Percentiles rank a stretch among this genome's conserved stretches.
Conservation (phyloP, 2,888 invertebrate species). For the Steinernema scapterisci region DNA sequence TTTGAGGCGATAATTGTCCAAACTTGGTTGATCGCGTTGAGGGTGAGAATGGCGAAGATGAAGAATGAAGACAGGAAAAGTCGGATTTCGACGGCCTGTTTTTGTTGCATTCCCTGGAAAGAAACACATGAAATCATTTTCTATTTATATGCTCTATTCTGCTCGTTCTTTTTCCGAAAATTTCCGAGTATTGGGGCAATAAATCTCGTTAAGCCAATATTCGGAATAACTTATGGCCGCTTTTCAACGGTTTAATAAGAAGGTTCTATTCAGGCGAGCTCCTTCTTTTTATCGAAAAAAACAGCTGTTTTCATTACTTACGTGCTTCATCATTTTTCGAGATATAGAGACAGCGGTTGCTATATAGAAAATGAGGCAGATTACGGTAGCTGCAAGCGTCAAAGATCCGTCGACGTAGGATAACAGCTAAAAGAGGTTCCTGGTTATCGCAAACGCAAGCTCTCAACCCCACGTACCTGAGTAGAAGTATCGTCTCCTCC, state of each 20-base stretch:
- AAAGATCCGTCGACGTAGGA: slow-evolving; percentile 19
- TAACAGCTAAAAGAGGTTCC: not conserved
- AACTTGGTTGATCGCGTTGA: slow-evolving; percentile 11
- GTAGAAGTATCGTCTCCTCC: not conserved
- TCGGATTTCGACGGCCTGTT: slow-evolving; percentile 11
- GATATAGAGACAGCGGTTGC: not conserved
- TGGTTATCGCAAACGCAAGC: not conserved
- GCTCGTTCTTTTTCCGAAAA: not conserved
- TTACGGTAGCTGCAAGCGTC: slow-evolving; percentile 10
- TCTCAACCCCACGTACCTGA: not conserved
- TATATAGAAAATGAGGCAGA: not conserved
- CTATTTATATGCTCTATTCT: too few relatives aligned
- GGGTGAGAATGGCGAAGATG: not conserved
- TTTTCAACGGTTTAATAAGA: too few relatives aligned
- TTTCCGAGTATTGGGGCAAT: not conserved
- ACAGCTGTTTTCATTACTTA: not conserved
- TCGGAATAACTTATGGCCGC: too few relatives aligned
- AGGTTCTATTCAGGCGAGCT: too few relatives aligned
- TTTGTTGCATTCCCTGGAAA: slow-evolving; percentile 10
- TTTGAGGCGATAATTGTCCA: slow-evolving; percentile 20
- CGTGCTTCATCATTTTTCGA: slow-evolving; percentile 18
- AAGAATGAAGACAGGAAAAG: slow-evolving; percentile 16
- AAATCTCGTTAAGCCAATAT: not conserved
- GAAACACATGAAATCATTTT: not conserved
- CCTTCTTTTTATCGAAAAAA: too few relatives aligned